Base-by-base conservation (phyloP, 2,113 vertebrate species). In the Larimichthys crocea region DNA sequence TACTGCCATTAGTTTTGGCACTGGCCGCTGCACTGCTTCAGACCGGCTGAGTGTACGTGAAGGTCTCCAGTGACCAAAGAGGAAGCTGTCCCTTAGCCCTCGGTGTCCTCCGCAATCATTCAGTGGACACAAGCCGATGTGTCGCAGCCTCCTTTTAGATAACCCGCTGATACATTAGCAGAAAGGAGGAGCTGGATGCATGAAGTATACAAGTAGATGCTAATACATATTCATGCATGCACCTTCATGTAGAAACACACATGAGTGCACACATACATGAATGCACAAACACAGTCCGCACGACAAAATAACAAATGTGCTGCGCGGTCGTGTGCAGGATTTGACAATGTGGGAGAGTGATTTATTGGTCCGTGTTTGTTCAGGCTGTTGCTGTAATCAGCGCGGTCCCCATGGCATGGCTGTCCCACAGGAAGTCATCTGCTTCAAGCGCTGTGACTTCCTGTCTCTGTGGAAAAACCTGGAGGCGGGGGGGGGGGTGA, bases 241-340 rank as follows among this genome's bases (percentile, higher is more conserved):
- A 62, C 35, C 69, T 71, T 63, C 74, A 10, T 67, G 75, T 22
- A 19, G 61, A 75, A 53, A n/a, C 75, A 72, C 74, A 19, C 49
- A 40, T 17, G 64, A 67, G 46, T 17, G 64, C 64, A 31, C 64
- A 67, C 64, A 67, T 16, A 67, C 61, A 61, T 20, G 74, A 66
- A 24, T 64, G 65, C 83, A 76, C 68, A 63, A 42, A 83, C 83
- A 82, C 77, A 52, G 44, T 35, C 77, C 2, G 35, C 53, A 24
- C 65, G 88, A 89, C 86, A 89, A 77, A 77, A 92, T 93, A 92
- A 93, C 92, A 92, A 93, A 92, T 94, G 92, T 89, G 90, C 88
- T 66, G 85, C 88, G 61, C 86, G 79, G 92, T 84, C 69, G 88
- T 82, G 84, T 87, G 91, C 88, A 83, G 85, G 84, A 80, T 84